Evolutionary conservation across 2,113 vertebrate genomes (phyloP).

Genomic region (Macaca mulatta): DNA sequence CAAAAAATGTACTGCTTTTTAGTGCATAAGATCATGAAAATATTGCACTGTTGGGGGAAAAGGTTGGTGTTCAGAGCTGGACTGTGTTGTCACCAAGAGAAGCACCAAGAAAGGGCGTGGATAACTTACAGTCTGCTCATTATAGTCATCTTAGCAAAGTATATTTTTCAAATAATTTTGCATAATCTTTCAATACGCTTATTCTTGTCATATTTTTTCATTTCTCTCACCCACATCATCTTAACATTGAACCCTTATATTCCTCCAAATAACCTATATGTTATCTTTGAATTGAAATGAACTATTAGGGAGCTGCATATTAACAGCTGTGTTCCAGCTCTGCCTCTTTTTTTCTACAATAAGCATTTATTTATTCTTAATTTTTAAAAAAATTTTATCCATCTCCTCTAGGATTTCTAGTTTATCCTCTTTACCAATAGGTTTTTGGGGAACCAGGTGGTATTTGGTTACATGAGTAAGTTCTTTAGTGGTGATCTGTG

Average conservation of each 20-base stretch:
- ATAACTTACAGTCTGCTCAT: neutral
- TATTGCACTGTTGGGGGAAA: neutral
- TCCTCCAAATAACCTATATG: neutral
- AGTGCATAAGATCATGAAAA: neutral
- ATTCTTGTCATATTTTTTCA: neutral
- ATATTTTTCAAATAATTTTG: neutral
- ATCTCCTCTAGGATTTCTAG: too few relatives aligned
- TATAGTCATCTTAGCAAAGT: neutral
- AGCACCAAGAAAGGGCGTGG: neutral
- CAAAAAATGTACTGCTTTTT: neutral
- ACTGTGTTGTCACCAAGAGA: neutral
- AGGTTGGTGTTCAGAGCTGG: neutral
- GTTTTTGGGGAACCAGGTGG: too few relatives aligned
- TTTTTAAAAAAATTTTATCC: too few relatives aligned
- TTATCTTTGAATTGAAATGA: neutral
- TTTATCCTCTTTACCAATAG: too few relatives aligned
- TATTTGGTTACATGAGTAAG: too few relatives aligned
- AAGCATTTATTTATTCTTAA: too few relatives aligned
- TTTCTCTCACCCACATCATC: neutral
- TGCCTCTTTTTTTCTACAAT: neutral
- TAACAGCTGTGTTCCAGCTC: neutral
- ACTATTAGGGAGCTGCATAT: neutral
- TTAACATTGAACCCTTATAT: neutral
- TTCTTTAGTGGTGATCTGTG: too few relatives aligned
- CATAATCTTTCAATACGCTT: neutral